Percentiles rank a stretch among this genome's conserved stretches.
These are phyloP conservation scores for Vollenhovia emeryi DNA, from an alignment of 1,140 invertebrate species.

Conservation along the genomic window DNA sequence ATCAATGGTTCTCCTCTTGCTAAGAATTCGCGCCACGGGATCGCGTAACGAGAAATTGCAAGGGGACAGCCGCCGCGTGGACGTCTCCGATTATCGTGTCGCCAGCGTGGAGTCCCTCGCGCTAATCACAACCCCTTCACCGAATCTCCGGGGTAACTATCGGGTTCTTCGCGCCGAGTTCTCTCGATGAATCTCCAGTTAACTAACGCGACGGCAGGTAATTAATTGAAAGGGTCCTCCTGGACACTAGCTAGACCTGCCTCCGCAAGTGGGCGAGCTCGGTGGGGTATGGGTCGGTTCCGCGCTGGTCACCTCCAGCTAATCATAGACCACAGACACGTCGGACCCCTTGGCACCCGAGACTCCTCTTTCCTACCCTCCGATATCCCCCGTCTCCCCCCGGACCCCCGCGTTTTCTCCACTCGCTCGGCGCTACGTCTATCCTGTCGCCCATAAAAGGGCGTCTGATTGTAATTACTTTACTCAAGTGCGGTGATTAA, in stretches of 20 bases:
- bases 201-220: constrained; percentile 80
- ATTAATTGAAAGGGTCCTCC: constrained; percentile 85
- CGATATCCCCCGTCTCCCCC: constrained; percentile 3
- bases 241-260: constrained; percentile 37
- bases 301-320: constrained; percentile 79
- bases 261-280: constrained; percentile 64
- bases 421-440: constrained; percentile 55
- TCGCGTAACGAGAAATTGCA: constrained; percentile 31
- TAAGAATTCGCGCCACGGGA: not conserved
- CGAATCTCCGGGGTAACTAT: constrained; percentile 70
- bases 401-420: constrained; percentile 36
- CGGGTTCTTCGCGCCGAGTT: constrained; percentile 68
- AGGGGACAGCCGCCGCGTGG: not conserved
- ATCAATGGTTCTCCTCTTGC: not conserved
- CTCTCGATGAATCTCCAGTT: constrained; percentile 83
- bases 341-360: constrained; percentile 79
- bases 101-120: constrained; percentile 30
- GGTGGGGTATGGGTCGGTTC: constrained; percentile 70
- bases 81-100: constrained; percentile 32
- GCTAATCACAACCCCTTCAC: constrained; percentile 69
- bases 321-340: constrained; percentile 83
- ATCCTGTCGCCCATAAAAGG: constrained; percentile 73
- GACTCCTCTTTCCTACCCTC: constrained; percentile 76
- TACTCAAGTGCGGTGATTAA: constrained; percentile 85
- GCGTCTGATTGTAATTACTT: constrained; percentile 86